Evolutionary conservation across 1,140 invertebrate genomes (phyloP).

Genomic region (Zaprionus nigranus): DNA sequence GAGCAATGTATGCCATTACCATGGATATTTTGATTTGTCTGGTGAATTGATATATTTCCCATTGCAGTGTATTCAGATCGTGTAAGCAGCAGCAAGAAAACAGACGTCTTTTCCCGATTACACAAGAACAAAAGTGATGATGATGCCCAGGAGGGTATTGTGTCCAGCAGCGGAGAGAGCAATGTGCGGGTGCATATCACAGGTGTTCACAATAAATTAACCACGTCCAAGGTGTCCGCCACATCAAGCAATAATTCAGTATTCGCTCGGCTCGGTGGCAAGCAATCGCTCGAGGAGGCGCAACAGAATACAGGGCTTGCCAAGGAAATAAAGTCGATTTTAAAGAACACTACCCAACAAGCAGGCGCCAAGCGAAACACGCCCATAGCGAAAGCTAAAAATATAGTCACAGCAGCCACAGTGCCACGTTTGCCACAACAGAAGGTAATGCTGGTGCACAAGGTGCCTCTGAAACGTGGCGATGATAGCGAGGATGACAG

Average conservation of each 20-base stretch:
- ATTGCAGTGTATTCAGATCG: constrained; percentile 79
- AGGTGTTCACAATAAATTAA: constrained; percentile 31
- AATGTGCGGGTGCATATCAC: constrained; percentile 59
- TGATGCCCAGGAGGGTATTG: constrained; percentile 68
- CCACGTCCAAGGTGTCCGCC: constrained; percentile 15
- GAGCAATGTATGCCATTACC: constrained; percentile 68
- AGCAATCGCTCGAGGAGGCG: constrained; percentile 31
- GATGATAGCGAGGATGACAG: constrained; percentile 68
- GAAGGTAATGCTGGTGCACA: constrained; percentile 82
- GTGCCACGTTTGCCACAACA: constrained; percentile 54
- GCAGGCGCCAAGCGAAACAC: constrained; percentile 51
- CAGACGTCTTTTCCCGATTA: constrained; percentile 71
- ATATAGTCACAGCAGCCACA: constrained; percentile 27
- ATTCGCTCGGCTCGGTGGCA: constrained; percentile 77
- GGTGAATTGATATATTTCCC: neutral
- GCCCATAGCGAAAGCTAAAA: constrained; percentile 76
- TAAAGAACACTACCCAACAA: constrained; percentile 67
- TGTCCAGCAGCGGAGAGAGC: constrained; percentile 66
- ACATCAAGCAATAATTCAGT: constrained; percentile 66
- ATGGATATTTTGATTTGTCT: neutral
- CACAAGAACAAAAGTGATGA: constrained; percentile 53
- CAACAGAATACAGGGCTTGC: constrained; percentile 39
- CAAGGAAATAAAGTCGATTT: constrained; percentile 80
- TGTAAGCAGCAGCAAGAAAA: constrained; percentile 65
- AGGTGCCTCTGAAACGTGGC: constrained; percentile 74